These are phyloP conservation scores for Ceryle rudis DNA, from an alignment of 2,797 vertebrate species.

Conservation along the genomic window DNA sequence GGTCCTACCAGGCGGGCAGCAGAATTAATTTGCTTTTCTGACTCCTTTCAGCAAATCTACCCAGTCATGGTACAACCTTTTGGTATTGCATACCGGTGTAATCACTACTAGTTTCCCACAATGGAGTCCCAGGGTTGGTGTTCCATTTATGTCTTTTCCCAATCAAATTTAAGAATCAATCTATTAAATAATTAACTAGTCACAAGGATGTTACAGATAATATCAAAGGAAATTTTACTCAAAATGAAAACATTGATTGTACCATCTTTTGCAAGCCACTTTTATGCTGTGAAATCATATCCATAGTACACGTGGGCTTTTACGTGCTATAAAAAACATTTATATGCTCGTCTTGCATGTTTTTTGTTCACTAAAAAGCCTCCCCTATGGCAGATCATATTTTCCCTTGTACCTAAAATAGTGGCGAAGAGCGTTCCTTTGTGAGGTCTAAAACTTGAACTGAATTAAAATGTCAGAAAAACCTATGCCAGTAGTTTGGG, in stretches of 20 bases:
- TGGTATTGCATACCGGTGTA: not conserved
- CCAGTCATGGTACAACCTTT: not conserved
- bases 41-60: not conserved
- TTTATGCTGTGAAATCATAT: not conserved
- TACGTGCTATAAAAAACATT: not conserved
- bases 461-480: not conserved
- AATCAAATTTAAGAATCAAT: not conserved
- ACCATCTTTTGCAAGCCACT: not conserved
- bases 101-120: not conserved
- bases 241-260: not conserved
- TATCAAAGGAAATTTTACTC: not conserved
- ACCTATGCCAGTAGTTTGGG: not conserved
- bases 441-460: not conserved
- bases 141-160: not conserved
- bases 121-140: not conserved
- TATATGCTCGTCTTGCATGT: not conserved
- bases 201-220: not conserved
- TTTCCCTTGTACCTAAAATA: not conserved
- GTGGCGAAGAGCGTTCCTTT: not conserved
- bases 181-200: not conserved
- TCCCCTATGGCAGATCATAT: no score
- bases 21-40: not conserved
- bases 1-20: not conserved
- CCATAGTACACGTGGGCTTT: not conserved
- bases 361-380: not conserved